Conservation (phyloP, 2,888 invertebrate genomes). For the Aporophyla nigra region DNA sequence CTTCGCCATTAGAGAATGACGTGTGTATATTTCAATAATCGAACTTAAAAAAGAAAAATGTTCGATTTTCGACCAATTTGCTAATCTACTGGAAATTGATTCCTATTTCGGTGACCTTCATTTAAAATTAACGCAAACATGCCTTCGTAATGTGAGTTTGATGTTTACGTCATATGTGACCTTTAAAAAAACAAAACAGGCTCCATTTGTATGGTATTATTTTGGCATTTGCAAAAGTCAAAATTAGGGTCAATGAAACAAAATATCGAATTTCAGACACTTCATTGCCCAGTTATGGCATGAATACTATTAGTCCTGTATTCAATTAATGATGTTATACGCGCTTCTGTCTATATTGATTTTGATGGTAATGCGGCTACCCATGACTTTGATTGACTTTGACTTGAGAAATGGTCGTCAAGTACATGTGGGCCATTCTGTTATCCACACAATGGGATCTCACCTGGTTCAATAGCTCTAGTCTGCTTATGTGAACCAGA, state of each 20-base stretch:
- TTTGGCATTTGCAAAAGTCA: background rate
- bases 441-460: background rate
- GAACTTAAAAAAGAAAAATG: background rate
- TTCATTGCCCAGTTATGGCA: background rate
- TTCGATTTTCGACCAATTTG: background rate
- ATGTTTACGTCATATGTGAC: background rate
- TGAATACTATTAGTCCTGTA: background rate
- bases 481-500: too few species aligned
- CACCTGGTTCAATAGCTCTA: background rate
- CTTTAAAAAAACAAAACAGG: background rate
- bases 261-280: background rate
- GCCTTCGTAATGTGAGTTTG: background rate
- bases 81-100: background rate
- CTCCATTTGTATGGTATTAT: background rate
- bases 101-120: background rate
- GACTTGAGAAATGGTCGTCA: conserved; percentile 3
- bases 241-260: too few species aligned
- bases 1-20: background rate
- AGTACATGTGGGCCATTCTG: background rate
- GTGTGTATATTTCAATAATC: background rate
- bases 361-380: conserved; percentile 1
- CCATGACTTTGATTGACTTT: conserved; percentile 19
- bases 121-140: background rate
- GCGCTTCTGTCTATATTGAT: conserved; percentile 9
- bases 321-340: background rate